These are phyloP conservation scores for Trididemnum nubilum DNA, from an alignment of 23 tunicate species.

Conservation along the genomic window DNA sequence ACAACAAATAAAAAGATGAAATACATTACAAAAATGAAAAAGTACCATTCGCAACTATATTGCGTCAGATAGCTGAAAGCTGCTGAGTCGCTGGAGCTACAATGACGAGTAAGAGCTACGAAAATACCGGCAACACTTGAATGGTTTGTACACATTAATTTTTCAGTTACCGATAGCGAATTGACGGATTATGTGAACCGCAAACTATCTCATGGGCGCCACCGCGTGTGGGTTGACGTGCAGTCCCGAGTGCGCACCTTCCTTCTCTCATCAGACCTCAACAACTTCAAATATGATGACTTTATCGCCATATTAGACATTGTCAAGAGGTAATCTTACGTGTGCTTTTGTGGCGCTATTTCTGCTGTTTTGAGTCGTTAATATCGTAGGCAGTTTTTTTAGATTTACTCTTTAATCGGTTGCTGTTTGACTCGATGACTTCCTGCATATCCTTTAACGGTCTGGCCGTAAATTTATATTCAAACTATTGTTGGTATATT, in stretches of 20 bases:
- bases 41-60: too few relatives aligned
- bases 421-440: too few relatives aligned
- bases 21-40: too few relatives aligned
- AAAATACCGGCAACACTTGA: too few relatives aligned
- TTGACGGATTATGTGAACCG: constrained; percentile 45
- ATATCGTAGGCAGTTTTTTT: background rate
- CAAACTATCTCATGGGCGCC: constrained; percentile 74
- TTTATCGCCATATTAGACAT: constrained; percentile 68
- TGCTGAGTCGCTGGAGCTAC: too few relatives aligned
- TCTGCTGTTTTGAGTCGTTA: background rate
- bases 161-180: constrained; percentile 7
- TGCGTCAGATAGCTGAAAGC: too few relatives aligned
- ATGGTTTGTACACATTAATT: too few relatives aligned
- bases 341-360: background rate
- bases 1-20: too few relatives aligned
- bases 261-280: constrained; percentile 51
- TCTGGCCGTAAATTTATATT: too few relatives aligned
- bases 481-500: too few relatives aligned
- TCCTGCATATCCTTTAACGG: too few relatives aligned
- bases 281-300: constrained; percentile 64
- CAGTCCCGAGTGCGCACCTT: constrained; percentile 62
- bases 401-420: background rate
- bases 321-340: constrained; percentile 48
- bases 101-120: too few relatives aligned
- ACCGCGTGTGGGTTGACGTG: constrained; percentile 83